phyloP scores from a whole-genome alignment of 2,797 vertebrate species.

The Xyrichtys novacula region DNA sequence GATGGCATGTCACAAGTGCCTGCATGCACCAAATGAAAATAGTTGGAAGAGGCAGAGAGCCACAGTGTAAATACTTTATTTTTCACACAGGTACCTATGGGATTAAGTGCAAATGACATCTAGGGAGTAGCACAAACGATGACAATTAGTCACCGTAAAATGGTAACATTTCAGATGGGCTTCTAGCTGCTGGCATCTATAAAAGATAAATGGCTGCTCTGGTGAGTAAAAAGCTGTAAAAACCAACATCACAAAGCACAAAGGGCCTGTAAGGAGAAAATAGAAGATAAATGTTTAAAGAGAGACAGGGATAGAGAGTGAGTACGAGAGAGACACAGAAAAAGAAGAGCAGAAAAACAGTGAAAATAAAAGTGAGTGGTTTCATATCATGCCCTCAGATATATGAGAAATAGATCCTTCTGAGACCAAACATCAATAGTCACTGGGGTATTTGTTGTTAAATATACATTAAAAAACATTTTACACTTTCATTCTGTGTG shows the following conservation, averaged over 20 bases:
- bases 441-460: constrained; percentile 96
- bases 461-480: constrained; percentile 99
- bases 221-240: constrained; percentile 83
- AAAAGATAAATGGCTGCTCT: constrained; percentile 86
- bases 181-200: constrained; percentile 79
- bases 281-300: constrained; percentile 89
- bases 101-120: constrained; percentile 72
- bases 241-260: constrained; percentile 86
- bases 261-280: constrained; percentile 84
- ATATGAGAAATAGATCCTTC: constrained; percentile 87
- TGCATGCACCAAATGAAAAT: constrained; percentile 43
- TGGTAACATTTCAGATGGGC: constrained; percentile 71
- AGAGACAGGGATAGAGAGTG: constrained; percentile 77
- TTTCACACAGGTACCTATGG: constrained; percentile 59
- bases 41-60: constrained; percentile 20
- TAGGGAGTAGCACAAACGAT: constrained; percentile 69
- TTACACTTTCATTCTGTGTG: constrained; percentile 96
- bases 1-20: constrained; percentile 22
- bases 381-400: constrained; percentile 90
- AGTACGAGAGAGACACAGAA: constrained; percentile 83
- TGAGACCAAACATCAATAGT: constrained; percentile 96
- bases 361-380: constrained; percentile 83
- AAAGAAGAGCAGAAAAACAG: constrained; percentile 70
- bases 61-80: constrained; percentile 62
- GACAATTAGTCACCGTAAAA: constrained; percentile 82